Evolutionary conservation across 2,797 vertebrate species (phyloP).

Genomic region (Luscinia megarhynchos): DNA sequence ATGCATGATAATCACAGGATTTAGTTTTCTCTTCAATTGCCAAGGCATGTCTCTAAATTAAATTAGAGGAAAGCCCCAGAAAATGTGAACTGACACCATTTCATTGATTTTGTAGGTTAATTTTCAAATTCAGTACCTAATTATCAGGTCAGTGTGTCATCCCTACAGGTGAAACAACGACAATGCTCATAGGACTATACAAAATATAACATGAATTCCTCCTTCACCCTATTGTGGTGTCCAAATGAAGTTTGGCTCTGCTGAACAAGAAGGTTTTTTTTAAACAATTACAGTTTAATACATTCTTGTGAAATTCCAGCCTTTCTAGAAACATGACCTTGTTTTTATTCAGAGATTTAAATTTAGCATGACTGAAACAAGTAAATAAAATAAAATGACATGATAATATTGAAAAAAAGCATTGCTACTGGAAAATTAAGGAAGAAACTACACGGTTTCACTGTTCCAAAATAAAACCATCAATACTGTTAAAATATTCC

Average conservation of each 20-base stretch:
- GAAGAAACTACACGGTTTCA: not conserved
- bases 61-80: not conserved
- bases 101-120: not conserved
- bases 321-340: not conserved
- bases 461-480: not conserved
- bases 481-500: not conserved
- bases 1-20: not conserved
- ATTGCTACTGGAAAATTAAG: not conserved
- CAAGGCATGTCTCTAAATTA: not conserved
- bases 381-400: not conserved
- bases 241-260: not conserved
- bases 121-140: not conserved
- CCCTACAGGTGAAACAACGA: not conserved
- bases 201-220: not conserved
- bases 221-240: too few relatives aligned
- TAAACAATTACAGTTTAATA: not conserved
- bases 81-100: not conserved
- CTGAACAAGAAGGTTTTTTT: not conserved
- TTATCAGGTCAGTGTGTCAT: not conserved
- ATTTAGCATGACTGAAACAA: not conserved
- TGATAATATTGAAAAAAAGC: not conserved
- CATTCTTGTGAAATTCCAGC: not conserved
- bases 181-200: not conserved
- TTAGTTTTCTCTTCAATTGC: not conserved
- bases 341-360: not conserved